Evolutionary conservation across 1,140 invertebrate genomes (phyloP).

Genomic region (Calliopsis andreniformis): DNA sequence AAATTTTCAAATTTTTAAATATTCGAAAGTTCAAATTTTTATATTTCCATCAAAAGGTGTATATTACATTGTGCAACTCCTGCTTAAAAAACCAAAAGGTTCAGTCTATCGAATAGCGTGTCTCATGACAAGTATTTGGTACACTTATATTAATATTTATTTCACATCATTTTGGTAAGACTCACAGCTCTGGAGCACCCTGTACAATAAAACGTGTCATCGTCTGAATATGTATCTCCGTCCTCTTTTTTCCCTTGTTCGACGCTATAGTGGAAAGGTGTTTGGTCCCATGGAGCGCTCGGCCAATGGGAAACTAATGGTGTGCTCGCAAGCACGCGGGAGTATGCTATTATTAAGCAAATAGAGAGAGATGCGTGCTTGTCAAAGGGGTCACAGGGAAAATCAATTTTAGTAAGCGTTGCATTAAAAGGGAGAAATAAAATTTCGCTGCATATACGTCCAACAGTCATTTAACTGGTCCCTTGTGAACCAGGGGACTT

Average conservation of each 20-base stretch:
- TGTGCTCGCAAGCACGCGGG: conserved; percentile 2
- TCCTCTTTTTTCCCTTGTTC: background rate
- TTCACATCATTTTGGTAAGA: too few species aligned
- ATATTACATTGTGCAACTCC: too few species aligned
- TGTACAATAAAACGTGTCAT: too few species aligned
- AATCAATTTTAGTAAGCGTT: conserved; percentile 40
- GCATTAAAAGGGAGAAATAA: conserved; percentile 32
- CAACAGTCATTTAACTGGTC: conserved; percentile 3
- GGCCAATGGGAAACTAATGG: conserved; percentile 14
- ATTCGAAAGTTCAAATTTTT: too few species aligned
- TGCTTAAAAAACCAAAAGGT: too few species aligned
- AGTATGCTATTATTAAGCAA: conserved; percentile 53
- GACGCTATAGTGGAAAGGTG: background rate
- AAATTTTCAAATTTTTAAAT: too few species aligned
- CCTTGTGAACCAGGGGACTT: background rate
- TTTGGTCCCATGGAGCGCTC: conserved; percentile 18
- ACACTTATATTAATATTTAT: too few species aligned
- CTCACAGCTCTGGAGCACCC: too few species aligned
- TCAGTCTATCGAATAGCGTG: too few species aligned
- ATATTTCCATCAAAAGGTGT: too few species aligned
- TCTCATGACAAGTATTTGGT: too few species aligned
- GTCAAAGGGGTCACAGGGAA: conserved; percentile 44
- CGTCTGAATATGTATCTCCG: too few species aligned
- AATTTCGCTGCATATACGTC: conserved; percentile 16
- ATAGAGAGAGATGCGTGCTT: conserved; percentile 18